Percentiles rank a stretch among this genome's conserved stretches.
Evolutionary conservation across 2,888 invertebrate species (phyloP).

Genomic region (Andrena minutula): DNA sequence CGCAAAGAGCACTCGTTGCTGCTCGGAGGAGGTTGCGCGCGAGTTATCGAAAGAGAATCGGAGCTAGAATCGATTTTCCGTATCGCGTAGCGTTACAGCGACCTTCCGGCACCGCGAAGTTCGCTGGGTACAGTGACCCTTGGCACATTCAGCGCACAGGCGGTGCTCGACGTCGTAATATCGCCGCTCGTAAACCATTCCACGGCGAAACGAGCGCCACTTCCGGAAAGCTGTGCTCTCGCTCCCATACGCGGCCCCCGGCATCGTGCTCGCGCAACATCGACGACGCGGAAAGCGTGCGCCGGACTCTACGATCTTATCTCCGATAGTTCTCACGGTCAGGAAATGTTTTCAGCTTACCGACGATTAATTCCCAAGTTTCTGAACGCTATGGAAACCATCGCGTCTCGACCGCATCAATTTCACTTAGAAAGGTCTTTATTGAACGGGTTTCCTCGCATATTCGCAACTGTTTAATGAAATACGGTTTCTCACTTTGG

Average conservation of each 20-base stretch:
- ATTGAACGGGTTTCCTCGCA: not conserved
- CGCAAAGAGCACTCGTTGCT: not conserved
- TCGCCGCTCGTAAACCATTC: constrained; percentile 70
- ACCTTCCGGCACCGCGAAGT: constrained; percentile 66
- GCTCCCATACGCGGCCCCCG: constrained; percentile 35
- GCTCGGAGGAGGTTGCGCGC: constrained; percentile 21
- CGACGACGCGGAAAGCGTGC: constrained; percentile 47
- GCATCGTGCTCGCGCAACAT: constrained; percentile 54
- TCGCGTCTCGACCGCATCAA: not conserved
- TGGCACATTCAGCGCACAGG: constrained; percentile 44
- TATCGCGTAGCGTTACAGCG: constrained; percentile 61
- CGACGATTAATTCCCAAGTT: constrained; percentile 22
- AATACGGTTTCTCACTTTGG: too few relatives aligned
- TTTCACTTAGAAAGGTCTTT: not conserved
- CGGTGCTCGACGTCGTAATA: constrained; percentile 65
- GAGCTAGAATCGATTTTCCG: constrained; percentile 64
- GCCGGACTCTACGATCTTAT: constrained; percentile 42
- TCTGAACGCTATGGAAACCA: not conserved
- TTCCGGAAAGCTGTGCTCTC: constrained; percentile 67
- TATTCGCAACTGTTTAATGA: not conserved
- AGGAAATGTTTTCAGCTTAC: constrained; percentile 23
- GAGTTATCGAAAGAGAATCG: constrained; percentile 48
- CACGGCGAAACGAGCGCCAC: constrained; percentile 69
- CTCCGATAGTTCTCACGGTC: constrained; percentile 35
- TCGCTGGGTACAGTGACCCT: constrained; percentile 75